A percentile compares a stretch with the other conserved stretches of the same genome.
These are phyloP conservation scores for Dyspetes luteomarginatus DNA, from an alignment of 2,888 invertebrate species.

Conservation along the genomic window DNA sequence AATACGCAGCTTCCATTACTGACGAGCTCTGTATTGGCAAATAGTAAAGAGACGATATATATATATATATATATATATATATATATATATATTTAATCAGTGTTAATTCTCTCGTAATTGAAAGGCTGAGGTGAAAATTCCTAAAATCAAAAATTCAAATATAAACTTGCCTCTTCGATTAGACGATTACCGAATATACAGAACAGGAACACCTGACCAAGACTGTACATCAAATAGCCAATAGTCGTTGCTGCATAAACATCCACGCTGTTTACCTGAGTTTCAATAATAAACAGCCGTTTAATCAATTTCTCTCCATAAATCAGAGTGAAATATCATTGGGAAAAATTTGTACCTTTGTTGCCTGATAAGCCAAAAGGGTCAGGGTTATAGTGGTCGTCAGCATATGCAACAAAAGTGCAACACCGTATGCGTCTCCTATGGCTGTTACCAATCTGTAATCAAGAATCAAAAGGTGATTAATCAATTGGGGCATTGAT, in stretches of 20 bases:
- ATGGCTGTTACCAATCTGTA: constrained; percentile 91
- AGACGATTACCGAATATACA: constrained; percentile 94
- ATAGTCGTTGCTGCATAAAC: constrained; percentile 91
- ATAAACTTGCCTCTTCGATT: constrained; percentile 90
- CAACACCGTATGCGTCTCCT: constrained; percentile 93
- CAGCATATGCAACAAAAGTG: constrained; percentile 92
- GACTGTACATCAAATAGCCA: constrained; percentile 91
- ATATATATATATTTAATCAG: no score
- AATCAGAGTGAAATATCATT: neutral
- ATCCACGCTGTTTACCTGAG: constrained; percentile 89
- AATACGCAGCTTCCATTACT: constrained; percentile 96
- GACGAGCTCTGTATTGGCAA: constrained; percentile 90
- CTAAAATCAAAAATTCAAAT: constrained; percentile 22
- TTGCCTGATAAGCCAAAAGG: constrained; percentile 93
- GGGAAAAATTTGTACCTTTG: constrained; percentile 86
- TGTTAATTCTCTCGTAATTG: neutral
- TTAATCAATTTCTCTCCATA: neutral
- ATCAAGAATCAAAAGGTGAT: constrained; percentile 60
- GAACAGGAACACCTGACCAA: constrained; percentile 94
- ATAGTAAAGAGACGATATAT: no score
- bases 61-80: no score
- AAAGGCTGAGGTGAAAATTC: neutral
- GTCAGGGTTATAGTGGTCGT: constrained; percentile 93
- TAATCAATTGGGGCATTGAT: neutral
- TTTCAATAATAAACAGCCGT: neutral